phyloP scores from a whole-genome alignment of 23 tunicate genomes.

The Halocynthia roretzi region DNA sequence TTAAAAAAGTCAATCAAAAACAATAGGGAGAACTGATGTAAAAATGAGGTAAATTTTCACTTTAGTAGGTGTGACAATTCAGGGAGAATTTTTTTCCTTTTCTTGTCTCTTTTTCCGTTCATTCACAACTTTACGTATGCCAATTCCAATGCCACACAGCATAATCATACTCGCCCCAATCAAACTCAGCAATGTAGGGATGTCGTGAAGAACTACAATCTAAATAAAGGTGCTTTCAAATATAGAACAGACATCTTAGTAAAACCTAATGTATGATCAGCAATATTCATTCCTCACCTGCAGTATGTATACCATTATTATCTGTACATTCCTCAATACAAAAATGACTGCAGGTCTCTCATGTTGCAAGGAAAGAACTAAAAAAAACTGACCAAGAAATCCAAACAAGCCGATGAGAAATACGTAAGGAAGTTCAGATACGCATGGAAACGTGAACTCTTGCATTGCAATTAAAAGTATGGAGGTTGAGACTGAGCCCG shows the following conservation, averaged over 20 bases:
- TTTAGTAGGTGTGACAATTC: too few relatives aligned
- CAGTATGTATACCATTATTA: constrained; percentile 46
- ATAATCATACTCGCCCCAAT: constrained; percentile 50
- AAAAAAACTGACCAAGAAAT: constrained; percentile 37
- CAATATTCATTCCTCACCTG: constrained; percentile 39
- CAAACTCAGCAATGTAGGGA: constrained; percentile 44
- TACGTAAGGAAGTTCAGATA: constrained; percentile 27
- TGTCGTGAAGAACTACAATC: constrained; percentile 46
- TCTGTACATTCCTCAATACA: constrained; percentile 51
- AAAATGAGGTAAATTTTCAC: too few relatives aligned
- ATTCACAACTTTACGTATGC: constrained; percentile 30
- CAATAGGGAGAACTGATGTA: too few relatives aligned
- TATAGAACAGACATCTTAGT: background rate
- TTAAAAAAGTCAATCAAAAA: too few relatives aligned
- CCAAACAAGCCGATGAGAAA: constrained; percentile 50
- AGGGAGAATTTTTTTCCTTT: too few relatives aligned
- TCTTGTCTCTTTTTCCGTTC: background rate
- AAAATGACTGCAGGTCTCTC: constrained; percentile 62
- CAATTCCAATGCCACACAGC: constrained; percentile 35
- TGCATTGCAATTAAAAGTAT: constrained; percentile 8
- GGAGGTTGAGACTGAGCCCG: constrained; percentile 31
- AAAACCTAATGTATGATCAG: background rate
- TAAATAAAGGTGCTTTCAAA: constrained; percentile 7
- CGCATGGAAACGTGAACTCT: constrained; percentile 46
- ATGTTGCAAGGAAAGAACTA: constrained; percentile 37